Percentiles rank a stretch among this genome's conserved stretches.
Conservation (phyloP, 37 sponge, comb jelly and placozoan genomes). For the Aphrocallistes beatrix region DNA sequence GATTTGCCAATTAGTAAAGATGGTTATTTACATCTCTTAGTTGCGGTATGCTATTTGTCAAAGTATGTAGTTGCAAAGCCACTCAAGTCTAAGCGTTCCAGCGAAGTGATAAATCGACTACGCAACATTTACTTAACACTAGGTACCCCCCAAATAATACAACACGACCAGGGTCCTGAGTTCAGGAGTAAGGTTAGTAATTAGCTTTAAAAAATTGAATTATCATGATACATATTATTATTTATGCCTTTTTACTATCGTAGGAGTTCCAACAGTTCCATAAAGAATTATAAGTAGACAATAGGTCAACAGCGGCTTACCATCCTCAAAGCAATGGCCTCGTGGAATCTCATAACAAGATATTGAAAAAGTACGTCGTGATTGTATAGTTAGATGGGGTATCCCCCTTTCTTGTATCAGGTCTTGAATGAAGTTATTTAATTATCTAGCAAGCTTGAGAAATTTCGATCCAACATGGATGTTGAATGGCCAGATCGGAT, state of each 20-base stretch:
- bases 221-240: no score
- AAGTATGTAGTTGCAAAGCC: background rate
- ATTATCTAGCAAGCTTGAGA: background rate
- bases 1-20: background rate
- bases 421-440: no score
- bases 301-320: background rate
- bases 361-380: no score
- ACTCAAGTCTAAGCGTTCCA: slow-evolving; percentile 9
- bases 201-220: no score
- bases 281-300: background rate
- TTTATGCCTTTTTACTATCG: background rate
- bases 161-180: background rate
- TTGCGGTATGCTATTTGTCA: background rate
- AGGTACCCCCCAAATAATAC: background rate
- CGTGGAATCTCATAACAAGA: background rate
- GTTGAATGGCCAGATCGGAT: background rate
- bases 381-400: no score
- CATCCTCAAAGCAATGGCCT: background rate
- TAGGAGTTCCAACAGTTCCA: slow-evolving; percentile 10
- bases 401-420: no score
- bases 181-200: background rate
- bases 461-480: background rate
- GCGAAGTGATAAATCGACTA: background rate
- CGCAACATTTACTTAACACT: background rate
- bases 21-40: background rate